These are phyloP conservation scores for Rhinella marina DNA, from an alignment of 2,797 vertebrate genomes.

Conservation along the genomic window DNA sequence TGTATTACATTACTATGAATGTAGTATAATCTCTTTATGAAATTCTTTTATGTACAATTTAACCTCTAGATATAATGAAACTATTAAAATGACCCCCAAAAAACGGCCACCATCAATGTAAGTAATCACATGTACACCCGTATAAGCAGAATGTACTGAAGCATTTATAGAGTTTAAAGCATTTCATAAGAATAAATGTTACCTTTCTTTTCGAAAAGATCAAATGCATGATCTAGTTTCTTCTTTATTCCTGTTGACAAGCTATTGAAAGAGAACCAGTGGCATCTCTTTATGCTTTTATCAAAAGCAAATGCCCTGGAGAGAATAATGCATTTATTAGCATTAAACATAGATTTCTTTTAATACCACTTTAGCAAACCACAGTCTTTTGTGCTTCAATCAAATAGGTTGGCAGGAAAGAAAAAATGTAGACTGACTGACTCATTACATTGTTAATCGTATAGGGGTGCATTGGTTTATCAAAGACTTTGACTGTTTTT, in stretches of 20 bases:
- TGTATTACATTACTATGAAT: background rate
- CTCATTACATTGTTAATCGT: conserved; percentile 33
- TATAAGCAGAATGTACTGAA: background rate
- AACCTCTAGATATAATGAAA: background rate
- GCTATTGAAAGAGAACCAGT: conserved; percentile 93
- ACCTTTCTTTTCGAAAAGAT: conserved; percentile 99
- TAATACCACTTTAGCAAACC: conserved; percentile 16
- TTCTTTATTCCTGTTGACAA: conserved; percentile 84
- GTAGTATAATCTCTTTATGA: background rate
- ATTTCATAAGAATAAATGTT: conserved; percentile 72
- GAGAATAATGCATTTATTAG: conserved; percentile 66
- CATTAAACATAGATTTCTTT: conserved; percentile 23
- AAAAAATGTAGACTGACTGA: conserved; percentile 29
- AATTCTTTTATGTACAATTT: background rate
- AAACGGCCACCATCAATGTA: background rate
- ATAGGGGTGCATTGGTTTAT: conserved; percentile 7
- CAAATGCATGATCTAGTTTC: conserved; percentile 85
- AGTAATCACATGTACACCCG: background rate
- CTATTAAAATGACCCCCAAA: background rate
- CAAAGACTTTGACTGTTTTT: conserved; percentile 19
- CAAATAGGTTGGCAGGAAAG: conserved; percentile 12
- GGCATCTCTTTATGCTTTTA: conserved; percentile 92
- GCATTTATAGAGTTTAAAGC: background rate
- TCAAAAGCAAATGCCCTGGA: conserved; percentile 95
- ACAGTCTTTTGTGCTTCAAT: conserved; percentile 14